Evolutionary conservation across 2,888 invertebrate genomes (phyloP).

Genomic region (Zonitis immaculata): DNA sequence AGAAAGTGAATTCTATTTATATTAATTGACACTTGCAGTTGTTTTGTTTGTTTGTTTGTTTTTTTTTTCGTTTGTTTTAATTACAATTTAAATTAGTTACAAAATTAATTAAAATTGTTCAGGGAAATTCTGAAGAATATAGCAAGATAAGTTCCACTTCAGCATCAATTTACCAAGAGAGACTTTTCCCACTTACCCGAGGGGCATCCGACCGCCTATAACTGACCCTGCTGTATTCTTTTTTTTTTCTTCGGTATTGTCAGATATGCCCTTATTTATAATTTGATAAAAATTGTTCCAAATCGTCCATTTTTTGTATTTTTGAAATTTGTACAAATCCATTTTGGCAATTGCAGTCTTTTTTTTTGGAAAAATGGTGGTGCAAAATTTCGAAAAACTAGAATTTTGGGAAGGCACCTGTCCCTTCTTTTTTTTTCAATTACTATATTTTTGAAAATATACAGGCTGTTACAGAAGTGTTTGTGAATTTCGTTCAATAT

Average conservation of each 20-base stretch:
- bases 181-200: no score
- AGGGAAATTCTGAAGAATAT: not conserved
- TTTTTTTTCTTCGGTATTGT: not conserved
- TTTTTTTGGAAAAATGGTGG: not conserved
- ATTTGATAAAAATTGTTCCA: no score
- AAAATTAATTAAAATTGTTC: not conserved
- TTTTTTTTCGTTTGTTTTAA: conserved; percentile 16
- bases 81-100: conserved; percentile 8
- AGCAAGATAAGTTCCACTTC: no score
- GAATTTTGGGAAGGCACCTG: not conserved
- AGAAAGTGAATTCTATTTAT: conserved; percentile 9
- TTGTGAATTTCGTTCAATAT: no score
- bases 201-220: no score
- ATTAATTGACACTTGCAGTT: conserved; percentile 32
- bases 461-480: not conserved
- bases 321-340: no score
- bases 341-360: conserved; percentile 19
- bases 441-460: not conserved
- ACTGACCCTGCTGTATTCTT: not conserved
- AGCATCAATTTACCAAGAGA: no score
- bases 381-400: not conserved
- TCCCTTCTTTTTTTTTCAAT: no score
- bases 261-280: not conserved
- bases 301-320: no score
- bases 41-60: no score